Base-by-base conservation (phyloP, 2,888 invertebrate species). In the Timandra comae region DNA sequence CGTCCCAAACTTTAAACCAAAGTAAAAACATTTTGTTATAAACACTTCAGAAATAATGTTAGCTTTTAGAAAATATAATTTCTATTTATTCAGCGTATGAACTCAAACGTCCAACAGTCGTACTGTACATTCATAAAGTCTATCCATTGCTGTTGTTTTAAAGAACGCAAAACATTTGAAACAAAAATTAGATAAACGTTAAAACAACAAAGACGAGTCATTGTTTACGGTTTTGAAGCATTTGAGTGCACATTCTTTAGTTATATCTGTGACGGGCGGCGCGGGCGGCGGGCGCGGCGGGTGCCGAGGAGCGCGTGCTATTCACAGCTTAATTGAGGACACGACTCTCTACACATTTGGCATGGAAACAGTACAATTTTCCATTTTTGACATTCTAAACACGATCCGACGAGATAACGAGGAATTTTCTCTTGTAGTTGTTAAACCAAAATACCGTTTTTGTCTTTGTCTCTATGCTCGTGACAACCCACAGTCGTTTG, bases 391-490 rank as follows among this genome's bases (percentile, higher is more conserved):
- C 49, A 56, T 55, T 57, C 50, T 43, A 36, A 53, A 52, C 52
- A 48, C 47, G 48, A 54, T 51, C 39, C 51, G 29, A 37, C 43
- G 41, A 50, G 47, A 56, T 56, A 59, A 56, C 55, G 51, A 60
- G 55, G 51, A 52, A 57, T 59, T 56, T 47, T 45, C 52, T 55
- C 52, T 45, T 53, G 49, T 52, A 47, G 50, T 43, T 49, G 53
- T 59, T 48, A 40, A 41, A 49, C 36, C 38, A 41, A 33, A 52
- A 52, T 50, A 37, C 35, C 38, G 40, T 52, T 24, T 59, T 43
- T 41, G 46, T 52, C 49, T 47, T 49, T 51, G 29, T 33, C 56
- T 47, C 43, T 38, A 33, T 47, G 24, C 24, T 7, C 10, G 11
- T 6, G 16, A 16, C 4, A 3, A 6, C 4, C 16, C 4, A 31